These are phyloP conservation scores for Apotomis capreana DNA, from an alignment of 2,888 invertebrate species.

Conservation along the genomic window DNA sequence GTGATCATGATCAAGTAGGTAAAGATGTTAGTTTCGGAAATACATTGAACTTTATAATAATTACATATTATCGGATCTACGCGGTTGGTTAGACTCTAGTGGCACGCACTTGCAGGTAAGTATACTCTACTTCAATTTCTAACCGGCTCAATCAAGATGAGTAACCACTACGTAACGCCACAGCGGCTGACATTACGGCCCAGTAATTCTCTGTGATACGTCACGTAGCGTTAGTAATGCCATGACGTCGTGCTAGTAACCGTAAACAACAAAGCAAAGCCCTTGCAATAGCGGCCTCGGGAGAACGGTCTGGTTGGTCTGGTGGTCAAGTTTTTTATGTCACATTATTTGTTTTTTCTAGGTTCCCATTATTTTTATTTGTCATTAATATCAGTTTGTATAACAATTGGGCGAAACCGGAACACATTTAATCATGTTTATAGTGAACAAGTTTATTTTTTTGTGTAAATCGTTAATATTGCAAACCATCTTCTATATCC, in stretches of 20 bases:
- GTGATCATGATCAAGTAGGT: no score
- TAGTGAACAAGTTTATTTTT: no score
- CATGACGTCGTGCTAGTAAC: conserved; percentile 20
- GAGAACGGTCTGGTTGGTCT: conserved; percentile 8
- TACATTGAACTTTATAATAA: no score
- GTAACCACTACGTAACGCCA: background rate
- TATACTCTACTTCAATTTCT: no score
- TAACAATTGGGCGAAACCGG: background rate
- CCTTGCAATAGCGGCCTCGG: conserved; percentile 33
- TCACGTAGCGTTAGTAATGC: conserved; percentile 8
- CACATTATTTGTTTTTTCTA: background rate
- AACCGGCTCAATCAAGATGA: background rate
- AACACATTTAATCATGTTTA: no score
- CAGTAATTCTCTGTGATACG: conserved; percentile 1
- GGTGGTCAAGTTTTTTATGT: conserved; percentile 23
- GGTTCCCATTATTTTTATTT: background rate
- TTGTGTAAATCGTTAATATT: no score
- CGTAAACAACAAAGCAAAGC: conserved; percentile 26
- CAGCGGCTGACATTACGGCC: background rate
- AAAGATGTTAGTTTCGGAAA: no score
- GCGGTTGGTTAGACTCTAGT: no score
- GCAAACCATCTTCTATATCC: no score
- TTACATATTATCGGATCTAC: no score
- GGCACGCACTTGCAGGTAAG: no score
- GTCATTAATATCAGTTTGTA: no score